Base-by-base conservation (phyloP, 2,797 vertebrate species). In the Pipistrellus kuhlii region DNA sequence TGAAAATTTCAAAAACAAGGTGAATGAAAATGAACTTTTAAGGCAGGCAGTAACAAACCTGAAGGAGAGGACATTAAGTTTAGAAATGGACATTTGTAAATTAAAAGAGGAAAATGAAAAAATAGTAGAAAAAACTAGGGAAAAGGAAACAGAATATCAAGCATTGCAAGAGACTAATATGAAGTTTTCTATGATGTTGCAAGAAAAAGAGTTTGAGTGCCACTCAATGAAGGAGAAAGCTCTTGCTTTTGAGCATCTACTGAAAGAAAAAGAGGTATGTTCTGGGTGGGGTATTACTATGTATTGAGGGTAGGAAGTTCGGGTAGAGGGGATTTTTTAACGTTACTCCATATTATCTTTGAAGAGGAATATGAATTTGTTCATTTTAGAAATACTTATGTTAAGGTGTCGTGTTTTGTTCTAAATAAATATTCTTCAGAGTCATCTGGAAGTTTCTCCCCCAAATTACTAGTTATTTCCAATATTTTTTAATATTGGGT, bases 11-110 rank as follows among this genome's bases (percentile, higher is more conserved):
- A 98, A 98, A 6, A 99, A 99, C 98, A 99, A 99, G 4, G 99
- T 99, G 96, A 99, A 98, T 30, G 99, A 99, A 98, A 99, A 99
- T 10, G 99, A 99, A 94, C 98, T 99, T 94, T 97, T 99, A 97
- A 99, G 99, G 97, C 99, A 99, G 98, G 99, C 99, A 0, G 99
- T 99, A 62, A 99, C 99, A 90, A 99, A 99, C 97, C 98, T 99
- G 93, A 99, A 99, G 81, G 99, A 99, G 95, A 99, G 99, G 0
- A 98, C 98, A 2, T 98, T 99, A 53, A 99, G 99, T 83, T 98
- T 99, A 97, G 99, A 99, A 96, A 97, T 99, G 98, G 99, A 99
- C 14, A 98, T 98, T 38, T 97, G 85, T 97, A 99, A 99, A 93
- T 97, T 99, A 90, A 99, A 99, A 97, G 99, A 99, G 78, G 99